Base-by-base conservation (phyloP, 1,140 invertebrate genomes). In the Calliphora vicina region DNA sequence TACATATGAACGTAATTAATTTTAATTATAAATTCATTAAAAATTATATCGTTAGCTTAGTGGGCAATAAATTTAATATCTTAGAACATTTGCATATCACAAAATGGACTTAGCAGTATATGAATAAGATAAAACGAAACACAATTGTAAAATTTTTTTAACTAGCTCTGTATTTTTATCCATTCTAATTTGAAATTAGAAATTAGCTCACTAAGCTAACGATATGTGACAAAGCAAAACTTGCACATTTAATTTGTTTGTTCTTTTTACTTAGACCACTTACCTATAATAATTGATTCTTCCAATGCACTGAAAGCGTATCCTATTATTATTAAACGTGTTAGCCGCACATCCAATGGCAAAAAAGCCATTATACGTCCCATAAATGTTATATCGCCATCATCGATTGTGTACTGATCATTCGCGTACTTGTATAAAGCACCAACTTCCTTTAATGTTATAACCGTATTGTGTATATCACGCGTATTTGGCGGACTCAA, bases 341-440 rank as follows among this genome's bases (percentile, higher is more conserved):
- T 93, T 3, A 98, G 87, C 57, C 93, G 92, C 10, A 97, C 94
- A 87, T 98, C 96, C 0, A 99, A 86, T 0, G 98, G 98, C 43
- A 99, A 91, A 72, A 90, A 89, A 0, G 95, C 94, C 94, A 99
- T 96, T 0, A 99, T 92, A 42, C 91, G 91, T 1, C 98, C 98
- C 83, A 99, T 91, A 89, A 94, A 95, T 0, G 97, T 99, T n/a
- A 99, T 86, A 83, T 98, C 95, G 20, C 98, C 98, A 91, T 99
- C 97, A 57, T 94, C 91, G 15, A 89, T 86, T 67, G 91, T 90
- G 84, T 92, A 91, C 17, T 91, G 83, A 0, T 91, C 93, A 74
- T 92, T 91, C n/a, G 92, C 84, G 0, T 91, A 93, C 50, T 93
- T 92, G 25, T 94, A 92, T 4, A 99, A 86, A 0, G 93, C 96